Conservation (phyloP, 2,113 vertebrate genomes). For the Oreotrochilus melanogaster region DNA sequence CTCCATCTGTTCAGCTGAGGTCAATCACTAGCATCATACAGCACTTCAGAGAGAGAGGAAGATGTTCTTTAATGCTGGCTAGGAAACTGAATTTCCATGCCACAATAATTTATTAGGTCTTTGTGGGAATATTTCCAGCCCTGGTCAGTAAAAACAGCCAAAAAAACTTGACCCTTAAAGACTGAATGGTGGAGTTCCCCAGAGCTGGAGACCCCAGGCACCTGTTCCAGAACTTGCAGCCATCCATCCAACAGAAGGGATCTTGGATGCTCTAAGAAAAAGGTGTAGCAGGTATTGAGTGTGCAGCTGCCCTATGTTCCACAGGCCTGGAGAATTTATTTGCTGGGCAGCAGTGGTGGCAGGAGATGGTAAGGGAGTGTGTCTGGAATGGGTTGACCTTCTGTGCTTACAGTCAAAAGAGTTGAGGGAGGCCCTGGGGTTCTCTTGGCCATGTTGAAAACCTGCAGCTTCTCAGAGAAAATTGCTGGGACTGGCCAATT, state of each 20-base stretch:
- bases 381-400: neutral
- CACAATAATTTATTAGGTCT: constrained; percentile 8
- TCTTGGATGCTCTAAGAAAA: neutral
- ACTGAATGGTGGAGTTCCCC: neutral
- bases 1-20: constrained; percentile 49
- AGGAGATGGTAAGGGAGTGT: neutral
- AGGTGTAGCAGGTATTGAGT: neutral
- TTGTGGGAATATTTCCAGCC: neutral
- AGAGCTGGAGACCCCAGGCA: neutral
- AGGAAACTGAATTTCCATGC: constrained; percentile 24
- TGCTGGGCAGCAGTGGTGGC: neutral
- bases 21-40: constrained; percentile 56
- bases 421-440: neutral
- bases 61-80: constrained; percentile 14
- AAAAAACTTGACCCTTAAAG: neutral
- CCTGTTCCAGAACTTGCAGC: neutral
- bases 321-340: neutral
- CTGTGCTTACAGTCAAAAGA: neutral
- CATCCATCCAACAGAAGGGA: rapidly evolving
- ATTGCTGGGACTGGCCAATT: neutral
- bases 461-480: neutral
- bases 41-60: constrained; percentile 22
- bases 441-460: neutral
- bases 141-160: neutral
- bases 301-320: neutral